Percentiles rank a stretch among this genome's conserved stretches.
phyloP scores from a whole-genome alignment of 2,113 vertebrate species.

The Dendrocopos noguchii region DNA sequence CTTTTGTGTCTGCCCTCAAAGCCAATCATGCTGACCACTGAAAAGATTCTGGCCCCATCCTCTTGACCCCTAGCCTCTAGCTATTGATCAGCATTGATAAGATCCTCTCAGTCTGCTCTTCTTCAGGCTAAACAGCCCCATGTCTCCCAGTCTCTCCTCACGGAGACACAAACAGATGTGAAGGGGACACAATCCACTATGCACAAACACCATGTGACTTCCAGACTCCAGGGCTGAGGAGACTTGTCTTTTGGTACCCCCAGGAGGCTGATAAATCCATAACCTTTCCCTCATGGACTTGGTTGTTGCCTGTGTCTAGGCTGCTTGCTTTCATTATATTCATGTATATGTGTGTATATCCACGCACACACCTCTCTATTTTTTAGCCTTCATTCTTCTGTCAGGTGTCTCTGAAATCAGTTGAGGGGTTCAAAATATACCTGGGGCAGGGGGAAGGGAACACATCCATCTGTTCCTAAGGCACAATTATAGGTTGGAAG shows the following conservation, averaged over 20 bases:
- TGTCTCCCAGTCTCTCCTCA: background rate
- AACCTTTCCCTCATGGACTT: background rate
- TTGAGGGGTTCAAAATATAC: background rate
- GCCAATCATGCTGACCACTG: background rate
- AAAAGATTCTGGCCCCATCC: no score
- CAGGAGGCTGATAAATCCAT: background rate
- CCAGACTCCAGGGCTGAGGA: background rate
- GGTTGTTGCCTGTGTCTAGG: background rate
- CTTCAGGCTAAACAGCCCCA: background rate
- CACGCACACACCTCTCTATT: background rate
- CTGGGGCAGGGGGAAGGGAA: background rate
- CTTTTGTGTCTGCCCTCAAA: background rate
- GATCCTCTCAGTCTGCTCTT: no score
- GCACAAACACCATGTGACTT: rapidly evolving
- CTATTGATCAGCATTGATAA: no score
- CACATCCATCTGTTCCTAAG: background rate
- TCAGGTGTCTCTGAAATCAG: background rate
- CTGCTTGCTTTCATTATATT: background rate
- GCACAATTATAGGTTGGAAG: background rate
- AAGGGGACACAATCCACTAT: background rate
- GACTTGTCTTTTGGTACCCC: background rate
- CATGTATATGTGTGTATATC: no score
- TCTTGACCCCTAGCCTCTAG: no score
- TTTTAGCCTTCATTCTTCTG: background rate
- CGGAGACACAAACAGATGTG: no score